Conservation (phyloP, 2,113 vertebrate species). For the Redunca redunca region DNA sequence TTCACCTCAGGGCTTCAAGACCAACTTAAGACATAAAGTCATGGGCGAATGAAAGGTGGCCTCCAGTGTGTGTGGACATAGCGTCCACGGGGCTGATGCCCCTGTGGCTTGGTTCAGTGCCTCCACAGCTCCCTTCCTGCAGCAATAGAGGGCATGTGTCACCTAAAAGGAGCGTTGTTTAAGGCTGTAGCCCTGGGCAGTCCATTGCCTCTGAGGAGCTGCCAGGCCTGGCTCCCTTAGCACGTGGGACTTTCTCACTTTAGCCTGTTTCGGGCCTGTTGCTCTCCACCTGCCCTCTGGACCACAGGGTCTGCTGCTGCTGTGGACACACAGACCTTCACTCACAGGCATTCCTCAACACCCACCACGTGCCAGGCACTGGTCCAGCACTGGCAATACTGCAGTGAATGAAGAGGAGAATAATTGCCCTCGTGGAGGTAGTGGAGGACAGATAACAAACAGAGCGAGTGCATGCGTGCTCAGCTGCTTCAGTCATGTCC, state of each 20-base stretch:
- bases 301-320: too few relatives aligned
- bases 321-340: too few relatives aligned
- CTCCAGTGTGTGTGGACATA: background rate
- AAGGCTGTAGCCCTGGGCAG: accelerated
- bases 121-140: accelerated
- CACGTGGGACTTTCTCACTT: background rate
- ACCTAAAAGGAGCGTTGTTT: background rate
- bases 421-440: background rate
- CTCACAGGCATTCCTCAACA: too few relatives aligned
- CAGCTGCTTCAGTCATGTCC: background rate
- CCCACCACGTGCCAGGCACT: accelerated
- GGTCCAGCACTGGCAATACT: too few relatives aligned
- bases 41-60: too few relatives aligned
- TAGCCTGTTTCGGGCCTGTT: accelerated
- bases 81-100: accelerated
- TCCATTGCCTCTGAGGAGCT: accelerated
- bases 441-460: background rate
- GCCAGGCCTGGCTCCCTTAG: background rate
- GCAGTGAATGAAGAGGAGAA: background rate
- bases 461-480: background rate
- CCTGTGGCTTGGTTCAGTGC: accelerated
- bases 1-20: background rate
- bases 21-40: too few relatives aligned
- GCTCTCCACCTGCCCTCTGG: background rate
- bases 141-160: accelerated